Percentiles rank a stretch among this genome's conserved stretches.
These are phyloP conservation scores for Trichogramma evanescens DNA, from an alignment of 2,888 invertebrate genomes.

Conservation along the genomic window DNA sequence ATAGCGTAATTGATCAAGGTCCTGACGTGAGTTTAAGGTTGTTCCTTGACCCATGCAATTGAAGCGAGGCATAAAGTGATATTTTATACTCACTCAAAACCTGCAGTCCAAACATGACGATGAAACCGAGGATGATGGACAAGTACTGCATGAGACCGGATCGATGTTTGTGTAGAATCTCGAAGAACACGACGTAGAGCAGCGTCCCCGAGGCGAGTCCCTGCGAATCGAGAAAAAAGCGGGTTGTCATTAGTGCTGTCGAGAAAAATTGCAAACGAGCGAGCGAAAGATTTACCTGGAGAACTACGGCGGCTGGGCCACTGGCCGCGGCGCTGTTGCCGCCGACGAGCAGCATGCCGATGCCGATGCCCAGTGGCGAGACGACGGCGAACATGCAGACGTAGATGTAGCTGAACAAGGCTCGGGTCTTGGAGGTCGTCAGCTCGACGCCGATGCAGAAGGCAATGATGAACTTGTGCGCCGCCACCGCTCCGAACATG, in stretches of 20 bases:
- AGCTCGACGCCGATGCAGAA: slow-evolving; percentile 84
- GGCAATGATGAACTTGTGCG: slow-evolving; percentile 80
- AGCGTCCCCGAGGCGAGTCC: slow-evolving; percentile 89
- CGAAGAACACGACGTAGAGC: slow-evolving; percentile 94
- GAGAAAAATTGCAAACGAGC: neutral
- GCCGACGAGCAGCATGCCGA: slow-evolving; percentile 62
- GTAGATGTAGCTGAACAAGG: slow-evolving; percentile 58
- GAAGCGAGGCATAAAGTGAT: neutral
- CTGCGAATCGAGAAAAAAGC: slow-evolving; percentile 46
- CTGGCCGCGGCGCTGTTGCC: slow-evolving; percentile 55
- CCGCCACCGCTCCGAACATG: slow-evolving; percentile 76
- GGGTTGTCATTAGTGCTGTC: neutral
- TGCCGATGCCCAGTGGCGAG: slow-evolving; percentile 72
- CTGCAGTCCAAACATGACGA: slow-evolving; percentile 66
- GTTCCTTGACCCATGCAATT: too few relatives aligned
- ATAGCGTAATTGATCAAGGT: too few relatives aligned
- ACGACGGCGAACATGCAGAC: slow-evolving; percentile 71
- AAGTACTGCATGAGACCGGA: slow-evolving; percentile 60
- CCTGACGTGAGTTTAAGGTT: too few relatives aligned
- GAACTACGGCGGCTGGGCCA: slow-evolving; percentile 49
- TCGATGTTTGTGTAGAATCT: slow-evolving; percentile 65
- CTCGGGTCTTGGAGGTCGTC: slow-evolving; percentile 63
- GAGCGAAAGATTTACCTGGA: slow-evolving; percentile 32
- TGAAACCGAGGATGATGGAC: slow-evolving; percentile 63
- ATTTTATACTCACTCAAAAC: slow-evolving; percentile 51